Evolutionary conservation across 2,113 vertebrate species (phyloP).

Genomic region (Catharus bicknelli): DNA sequence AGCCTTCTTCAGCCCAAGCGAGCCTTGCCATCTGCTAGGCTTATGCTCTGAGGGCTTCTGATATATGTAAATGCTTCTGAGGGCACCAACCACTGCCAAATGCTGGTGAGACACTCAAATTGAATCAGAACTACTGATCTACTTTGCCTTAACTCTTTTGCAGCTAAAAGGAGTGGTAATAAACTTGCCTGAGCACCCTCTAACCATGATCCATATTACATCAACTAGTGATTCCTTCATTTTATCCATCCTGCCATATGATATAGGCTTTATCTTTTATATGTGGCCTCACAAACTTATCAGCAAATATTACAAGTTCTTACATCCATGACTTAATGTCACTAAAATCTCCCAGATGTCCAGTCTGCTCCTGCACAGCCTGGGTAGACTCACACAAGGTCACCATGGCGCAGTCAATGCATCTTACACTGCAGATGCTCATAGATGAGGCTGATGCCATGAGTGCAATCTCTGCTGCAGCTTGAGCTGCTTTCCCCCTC

Average conservation of each 20-base stretch:
- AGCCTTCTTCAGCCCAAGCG: neutral
- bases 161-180: neutral
- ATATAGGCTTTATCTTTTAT: neutral
- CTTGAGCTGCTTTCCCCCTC: neutral
- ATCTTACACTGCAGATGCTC: fast-evolving
- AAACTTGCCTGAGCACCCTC: neutral
- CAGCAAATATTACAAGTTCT: neutral
- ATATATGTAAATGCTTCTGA: neutral
- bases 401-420: fast-evolving
- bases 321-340: neutral
- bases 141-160: neutral
- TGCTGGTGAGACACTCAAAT: neutral
- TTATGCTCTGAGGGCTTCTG: neutral
- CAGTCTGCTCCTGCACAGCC: neutral
- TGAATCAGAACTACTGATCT: neutral
- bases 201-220: neutral
- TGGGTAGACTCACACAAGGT: neutral
- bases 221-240: neutral
- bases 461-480: neutral
- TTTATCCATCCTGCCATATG: neutral
- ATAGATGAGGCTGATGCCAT: neutral
- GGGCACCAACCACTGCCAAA: neutral
- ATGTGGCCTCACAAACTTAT: neutral
- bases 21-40: neutral
- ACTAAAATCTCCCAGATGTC: neutral